These are phyloP conservation scores for Intellagama lesueurii DNA, from an alignment of 2,797 vertebrate genomes.

Conservation along the genomic window DNA sequence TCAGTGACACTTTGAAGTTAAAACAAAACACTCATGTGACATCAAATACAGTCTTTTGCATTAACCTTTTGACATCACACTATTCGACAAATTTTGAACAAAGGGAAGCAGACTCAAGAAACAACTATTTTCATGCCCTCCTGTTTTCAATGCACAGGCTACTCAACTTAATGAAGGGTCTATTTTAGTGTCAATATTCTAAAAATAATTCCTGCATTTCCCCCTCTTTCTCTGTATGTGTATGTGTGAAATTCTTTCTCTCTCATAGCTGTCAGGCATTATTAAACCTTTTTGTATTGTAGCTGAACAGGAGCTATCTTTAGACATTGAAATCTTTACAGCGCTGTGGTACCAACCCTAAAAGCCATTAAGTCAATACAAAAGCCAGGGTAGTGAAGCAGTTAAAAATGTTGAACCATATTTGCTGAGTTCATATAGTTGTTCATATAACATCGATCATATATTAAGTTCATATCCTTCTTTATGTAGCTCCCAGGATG, in stretches of 20 bases:
- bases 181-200: conserved; percentile 61
- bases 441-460: not conserved
- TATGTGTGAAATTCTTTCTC: conserved; percentile 36
- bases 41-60: conserved; percentile 69
- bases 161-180: conserved; percentile 60
- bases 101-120: conserved; percentile 64
- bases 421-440: no score
- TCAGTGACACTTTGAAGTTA: conserved; percentile 68
- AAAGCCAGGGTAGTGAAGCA: not conserved
- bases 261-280: conserved; percentile 46
- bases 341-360: not conserved
- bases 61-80: conserved; percentile 74
- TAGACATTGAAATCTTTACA: conserved; percentile 37
- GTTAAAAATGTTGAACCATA: not conserved
- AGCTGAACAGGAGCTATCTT: conserved; percentile 49
- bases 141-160: conserved; percentile 56
- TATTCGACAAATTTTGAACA: conserved; percentile 67
- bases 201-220: conserved; percentile 68
- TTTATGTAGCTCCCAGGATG: not conserved
- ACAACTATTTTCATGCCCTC: conserved; percentile 58
- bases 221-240: conserved; percentile 51
- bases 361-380: not conserved
- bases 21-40: conserved; percentile 69
- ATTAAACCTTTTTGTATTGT: conserved; percentile 52
- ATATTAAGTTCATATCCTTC: no score